Percentiles rank a stretch among this genome's conserved stretches.
Conservation (phyloP, 2,797 vertebrate genomes). For the Staurois parvus region DNA sequence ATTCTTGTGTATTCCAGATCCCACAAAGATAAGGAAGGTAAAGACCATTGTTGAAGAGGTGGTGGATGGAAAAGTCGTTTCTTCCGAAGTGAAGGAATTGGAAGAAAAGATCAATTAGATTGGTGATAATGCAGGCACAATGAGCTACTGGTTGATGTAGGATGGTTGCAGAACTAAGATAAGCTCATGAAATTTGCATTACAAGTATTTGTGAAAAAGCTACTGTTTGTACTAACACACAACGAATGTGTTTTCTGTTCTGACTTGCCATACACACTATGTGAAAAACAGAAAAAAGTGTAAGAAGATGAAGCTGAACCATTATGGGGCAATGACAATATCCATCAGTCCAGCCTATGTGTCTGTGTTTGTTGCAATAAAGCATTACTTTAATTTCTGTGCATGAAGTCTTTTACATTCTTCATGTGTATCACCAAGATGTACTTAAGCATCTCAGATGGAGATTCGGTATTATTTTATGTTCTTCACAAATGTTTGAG, state of each 20-base stretch:
- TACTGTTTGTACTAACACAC: no score
- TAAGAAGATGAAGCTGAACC: no score
- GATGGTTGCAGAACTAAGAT: no score
- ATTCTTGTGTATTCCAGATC: conserved; percentile 67
- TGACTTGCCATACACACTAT: no score
- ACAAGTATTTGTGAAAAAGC: neutral
- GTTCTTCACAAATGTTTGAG: no score
- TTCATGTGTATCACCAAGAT: neutral
- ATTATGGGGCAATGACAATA: no score
- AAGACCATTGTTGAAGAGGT: conserved; percentile 73
- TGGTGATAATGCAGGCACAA: conserved; percentile 6
- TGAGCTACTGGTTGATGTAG: neutral
- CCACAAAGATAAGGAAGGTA: conserved; percentile 78
- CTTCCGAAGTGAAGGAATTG: conserved; percentile 68
- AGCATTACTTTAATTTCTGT: conserved; percentile 12
- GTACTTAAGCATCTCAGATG: no score
- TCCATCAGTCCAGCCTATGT: neutral
- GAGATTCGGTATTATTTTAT: no score
- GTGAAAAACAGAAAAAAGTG: no score
- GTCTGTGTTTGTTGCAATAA: conserved; percentile 45
- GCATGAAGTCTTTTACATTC: neutral
- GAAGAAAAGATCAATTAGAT: conserved; percentile 67
- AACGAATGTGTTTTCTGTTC: no score
- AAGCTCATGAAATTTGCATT: neutral
- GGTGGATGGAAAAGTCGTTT: conserved; percentile 69